Evolutionary conservation across 2,888 invertebrate species (phyloP).

Genomic region (Lasius fuliginosus): DNA sequence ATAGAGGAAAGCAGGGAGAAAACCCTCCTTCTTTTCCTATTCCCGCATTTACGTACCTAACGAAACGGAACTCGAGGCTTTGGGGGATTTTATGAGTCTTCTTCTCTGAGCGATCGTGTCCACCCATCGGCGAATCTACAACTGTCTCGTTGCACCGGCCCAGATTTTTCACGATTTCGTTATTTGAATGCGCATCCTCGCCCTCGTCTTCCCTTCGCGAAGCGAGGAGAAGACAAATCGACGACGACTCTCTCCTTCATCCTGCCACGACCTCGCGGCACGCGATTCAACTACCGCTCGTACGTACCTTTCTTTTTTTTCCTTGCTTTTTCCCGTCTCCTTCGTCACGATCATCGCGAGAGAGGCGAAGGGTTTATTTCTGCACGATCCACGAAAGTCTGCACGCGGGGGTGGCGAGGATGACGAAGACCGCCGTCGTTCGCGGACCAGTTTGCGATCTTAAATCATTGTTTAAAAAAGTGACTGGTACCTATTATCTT

Average conservation of each 20-base stretch:
- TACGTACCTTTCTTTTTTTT: constrained; percentile 52
- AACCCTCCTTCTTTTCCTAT: constrained; percentile 27
- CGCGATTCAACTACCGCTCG: constrained; percentile 75
- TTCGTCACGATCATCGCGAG: constrained; percentile 49
- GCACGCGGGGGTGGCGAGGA: constrained; percentile 46
- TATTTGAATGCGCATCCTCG: constrained; percentile 32
- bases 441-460: constrained; percentile 54
- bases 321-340: constrained; percentile 41
- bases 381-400: constrained; percentile 64
- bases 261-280: constrained; percentile 74
- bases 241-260: constrained; percentile 64
- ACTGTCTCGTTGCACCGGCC: constrained; percentile 55
- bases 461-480: constrained; percentile 74
- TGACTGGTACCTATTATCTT: constrained; percentile 71
- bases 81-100: constrained; percentile 54
- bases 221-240: constrained; percentile 52
- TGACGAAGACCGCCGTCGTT: constrained; percentile 55
- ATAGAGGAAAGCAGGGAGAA: constrained; percentile 22
- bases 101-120: constrained; percentile 42
- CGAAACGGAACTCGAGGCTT: constrained; percentile 62
- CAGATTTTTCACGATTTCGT: constrained; percentile 58
- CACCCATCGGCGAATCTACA: constrained; percentile 56
- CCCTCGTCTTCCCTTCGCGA: not conserved
- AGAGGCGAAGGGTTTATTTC: constrained; percentile 43
- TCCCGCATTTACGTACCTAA: constrained; percentile 53